Evolutionary conservation across 2,797 vertebrate species (phyloP), one percentile per base, ranked within the genome.

Genomic region (Prunella strophiata): DNA sequence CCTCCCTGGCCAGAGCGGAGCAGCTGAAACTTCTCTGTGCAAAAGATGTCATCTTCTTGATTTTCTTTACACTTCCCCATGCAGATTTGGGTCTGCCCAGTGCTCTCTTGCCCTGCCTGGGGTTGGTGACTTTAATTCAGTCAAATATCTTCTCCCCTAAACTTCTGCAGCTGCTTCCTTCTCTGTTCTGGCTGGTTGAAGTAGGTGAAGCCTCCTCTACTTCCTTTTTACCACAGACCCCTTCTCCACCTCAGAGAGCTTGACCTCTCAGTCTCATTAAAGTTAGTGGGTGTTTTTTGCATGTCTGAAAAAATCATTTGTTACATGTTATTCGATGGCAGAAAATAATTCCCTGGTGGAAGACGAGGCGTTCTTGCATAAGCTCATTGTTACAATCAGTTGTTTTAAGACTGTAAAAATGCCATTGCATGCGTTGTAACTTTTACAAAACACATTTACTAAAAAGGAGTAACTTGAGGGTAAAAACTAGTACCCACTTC

Each of bases 401-500:
- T 88, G 91, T 82, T 89, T 94, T 82, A 94, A 94, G 95, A 87
- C 81, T 91, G 62, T 91, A 95, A 97, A 95, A 94, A 96, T 94
- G 88, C 83, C 83, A 95, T 93, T 90, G 91, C 94, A 88, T 94
- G 94, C 42, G n/a, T 88, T 93, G 89, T 95, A 94, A 90, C 83
- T 95, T 96, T 94, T 95, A 89, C 90, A 93, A 96, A 96, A 92
- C 77, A 79, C 68, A 94, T 93, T 94, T 94, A 80, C 94, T 94
- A 92, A 96, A 94, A 90, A 94, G 80, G 93, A 94, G 83, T 96
- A 94, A 88, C 96, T 93, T 87, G 95, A 94, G 96, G 94, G 93
- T 92, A 96, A 95, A 93, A 93, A 21, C 83, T 82, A 52, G 77
- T 83, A 57, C 91, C 94, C 93, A 89, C 94, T 96, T 96, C 95